Evolutionary conservation across 2,888 invertebrate species (phyloP).

Genomic region (Leucophora obtusa): DNA sequence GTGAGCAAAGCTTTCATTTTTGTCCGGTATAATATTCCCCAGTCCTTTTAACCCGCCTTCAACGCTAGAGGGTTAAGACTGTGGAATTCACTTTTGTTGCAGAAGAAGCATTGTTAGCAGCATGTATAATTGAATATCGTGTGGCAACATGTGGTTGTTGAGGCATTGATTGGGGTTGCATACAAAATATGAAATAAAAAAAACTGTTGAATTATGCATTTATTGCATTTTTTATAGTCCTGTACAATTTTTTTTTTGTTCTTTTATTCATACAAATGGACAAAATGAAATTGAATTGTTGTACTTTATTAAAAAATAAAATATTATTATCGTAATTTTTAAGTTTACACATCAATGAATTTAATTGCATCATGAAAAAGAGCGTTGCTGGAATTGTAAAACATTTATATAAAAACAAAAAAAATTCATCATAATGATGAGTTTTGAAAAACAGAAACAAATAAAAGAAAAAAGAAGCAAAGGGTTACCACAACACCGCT

Average conservation of each 20-base stretch:
- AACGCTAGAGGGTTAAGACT: background rate
- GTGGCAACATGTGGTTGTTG: conserved; percentile 49
- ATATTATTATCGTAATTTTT: conserved; percentile 76
- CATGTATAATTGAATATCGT: background rate
- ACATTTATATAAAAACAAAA: conserved; percentile 3
- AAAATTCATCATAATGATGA: background rate
- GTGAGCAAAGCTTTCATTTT: no score
- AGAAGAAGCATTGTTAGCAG: background rate
- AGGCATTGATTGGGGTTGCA: conserved; percentile 50
- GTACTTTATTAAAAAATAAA: conserved; percentile 54
- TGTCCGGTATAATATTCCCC: no score
- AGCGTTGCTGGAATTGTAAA: background rate
- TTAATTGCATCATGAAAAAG: conserved; percentile 68
- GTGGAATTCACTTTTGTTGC: background rate
- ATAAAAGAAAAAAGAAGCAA: background rate
- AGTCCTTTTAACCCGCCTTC: background rate
- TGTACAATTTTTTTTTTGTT: conserved; percentile 3
- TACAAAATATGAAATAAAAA: conserved; percentile 25
- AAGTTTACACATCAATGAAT: conserved; percentile 78
- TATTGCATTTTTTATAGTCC: conserved; percentile 23
- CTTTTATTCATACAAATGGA: conserved; percentile 46
- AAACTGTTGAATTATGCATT: conserved; percentile 47
- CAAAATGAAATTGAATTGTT: conserved; percentile 59
- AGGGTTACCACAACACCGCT: background rate
- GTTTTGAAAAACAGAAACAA: background rate